Evolutionary conservation across 2,113 vertebrate species (phyloP).

Genomic region (Psettodes erumei): DNA sequence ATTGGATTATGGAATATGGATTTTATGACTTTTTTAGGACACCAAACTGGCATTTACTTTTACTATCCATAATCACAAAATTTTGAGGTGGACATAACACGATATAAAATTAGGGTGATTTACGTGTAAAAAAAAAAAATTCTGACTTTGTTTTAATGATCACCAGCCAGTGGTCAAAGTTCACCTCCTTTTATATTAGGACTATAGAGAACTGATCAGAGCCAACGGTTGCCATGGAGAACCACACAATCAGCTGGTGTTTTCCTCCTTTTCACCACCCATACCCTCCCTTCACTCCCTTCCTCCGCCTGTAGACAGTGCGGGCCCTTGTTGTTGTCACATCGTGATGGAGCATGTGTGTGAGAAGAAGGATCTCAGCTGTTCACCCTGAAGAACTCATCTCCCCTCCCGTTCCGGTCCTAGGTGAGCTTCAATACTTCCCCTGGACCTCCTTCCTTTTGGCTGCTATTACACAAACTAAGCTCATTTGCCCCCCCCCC

Average conservation of each 20-base stretch:
- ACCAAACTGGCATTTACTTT: not conserved
- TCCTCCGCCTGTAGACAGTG: constrained; percentile 35
- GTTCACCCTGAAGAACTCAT: constrained; percentile 64
- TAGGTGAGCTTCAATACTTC: constrained; percentile 76
- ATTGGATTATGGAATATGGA: too few species aligned
- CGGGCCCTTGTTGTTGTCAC: constrained; percentile 46
- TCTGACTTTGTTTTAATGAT: constrained; percentile 9
- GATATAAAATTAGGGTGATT: not conserved
- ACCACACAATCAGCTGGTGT: constrained; percentile 60
- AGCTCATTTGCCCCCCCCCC: constrained; percentile 80
- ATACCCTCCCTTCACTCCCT: not conserved
- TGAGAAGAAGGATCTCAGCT: constrained; percentile 72
- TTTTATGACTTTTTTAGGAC: not conserved
- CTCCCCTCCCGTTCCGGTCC: constrained; percentile 67
- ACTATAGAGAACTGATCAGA: constrained; percentile 27
- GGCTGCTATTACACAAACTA: constrained; percentile 78
- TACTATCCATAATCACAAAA: not conserved
- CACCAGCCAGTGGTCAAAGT: constrained; percentile 26
- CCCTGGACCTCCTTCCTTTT: constrained; percentile 73
- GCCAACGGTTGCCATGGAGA: constrained; percentile 56
- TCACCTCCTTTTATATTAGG: constrained; percentile 21
- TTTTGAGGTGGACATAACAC: not conserved
- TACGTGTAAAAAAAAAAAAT: not conserved
- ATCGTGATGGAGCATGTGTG: constrained; percentile 69
- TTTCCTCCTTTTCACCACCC: constrained; percentile 16